Conservation (phyloP, 2,888 invertebrate genomes). For the Cephus runcator region DNA sequence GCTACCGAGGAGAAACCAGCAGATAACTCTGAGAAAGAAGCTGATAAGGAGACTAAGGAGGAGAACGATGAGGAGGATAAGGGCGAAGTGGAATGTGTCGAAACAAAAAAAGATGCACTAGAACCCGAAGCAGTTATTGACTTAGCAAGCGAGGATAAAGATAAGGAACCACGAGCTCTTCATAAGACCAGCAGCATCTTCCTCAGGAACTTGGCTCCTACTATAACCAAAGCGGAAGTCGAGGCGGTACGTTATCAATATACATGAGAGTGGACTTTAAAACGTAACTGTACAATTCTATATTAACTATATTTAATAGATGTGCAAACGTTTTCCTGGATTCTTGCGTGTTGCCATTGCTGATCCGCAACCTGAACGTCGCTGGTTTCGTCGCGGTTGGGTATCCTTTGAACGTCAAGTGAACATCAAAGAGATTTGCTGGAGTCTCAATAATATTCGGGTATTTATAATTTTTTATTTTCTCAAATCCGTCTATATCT, state of each 20-base stretch:
- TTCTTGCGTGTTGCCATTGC: slow-evolving; percentile 96
- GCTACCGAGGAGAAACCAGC: slow-evolving; percentile 41
- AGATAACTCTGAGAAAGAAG: slow-evolving; percentile 51
- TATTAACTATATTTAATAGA: slow-evolving; percentile 64
- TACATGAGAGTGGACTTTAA: background rate
- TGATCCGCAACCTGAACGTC: slow-evolving; percentile 95
- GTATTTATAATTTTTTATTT: slow-evolving; percentile 60
- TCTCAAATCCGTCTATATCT: background rate
- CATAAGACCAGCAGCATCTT: slow-evolving; percentile 98
- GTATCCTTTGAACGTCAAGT: slow-evolving; percentile 96
- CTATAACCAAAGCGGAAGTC: slow-evolving; percentile 96
- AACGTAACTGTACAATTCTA: background rate
- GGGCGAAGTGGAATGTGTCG: slow-evolving; percentile 62
- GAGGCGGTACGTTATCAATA: slow-evolving; percentile 79
- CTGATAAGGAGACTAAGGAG: slow-evolving; percentile 47
- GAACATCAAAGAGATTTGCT: slow-evolving; percentile 99
- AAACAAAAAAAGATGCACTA: slow-evolving; percentile 64
- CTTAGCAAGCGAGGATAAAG: slow-evolving; percentile 63
- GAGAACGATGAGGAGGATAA: slow-evolving; percentile 54
- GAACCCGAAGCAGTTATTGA: slow-evolving; percentile 63
- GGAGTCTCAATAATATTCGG: slow-evolving; percentile 96
- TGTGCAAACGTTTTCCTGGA: slow-evolving; percentile 91
- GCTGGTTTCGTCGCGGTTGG: slow-evolving; percentile 98
- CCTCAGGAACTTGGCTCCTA: slow-evolving; percentile 93
- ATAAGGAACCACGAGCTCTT: slow-evolving; percentile 75